These are phyloP conservation scores for Acleris sparsana DNA, from an alignment of 2,888 invertebrate genomes.

Conservation along the genomic window DNA sequence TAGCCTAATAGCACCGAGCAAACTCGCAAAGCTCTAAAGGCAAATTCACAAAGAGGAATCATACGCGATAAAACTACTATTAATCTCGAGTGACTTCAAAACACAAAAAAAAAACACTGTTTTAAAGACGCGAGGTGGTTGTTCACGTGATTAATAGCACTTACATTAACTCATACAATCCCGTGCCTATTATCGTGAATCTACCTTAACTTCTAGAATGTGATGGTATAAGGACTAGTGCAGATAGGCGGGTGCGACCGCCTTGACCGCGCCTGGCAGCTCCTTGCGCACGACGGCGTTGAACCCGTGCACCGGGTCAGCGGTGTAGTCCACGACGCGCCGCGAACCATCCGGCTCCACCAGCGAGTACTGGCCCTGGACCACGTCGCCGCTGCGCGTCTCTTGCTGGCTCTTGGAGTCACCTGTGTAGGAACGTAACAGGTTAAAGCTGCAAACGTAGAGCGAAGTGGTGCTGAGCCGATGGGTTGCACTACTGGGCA, in stretches of 20 bases:
- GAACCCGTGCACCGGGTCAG: constrained; percentile 86
- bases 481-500: too few relatives aligned
- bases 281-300: constrained; percentile 87
- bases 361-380: constrained; percentile 86
- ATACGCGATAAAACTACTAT: too few relatives aligned
- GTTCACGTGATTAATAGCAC: too few relatives aligned
- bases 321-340: constrained; percentile 85
- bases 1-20: too few relatives aligned
- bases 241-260: constrained; percentile 59
- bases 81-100: too few relatives aligned
- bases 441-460: too few relatives aligned
- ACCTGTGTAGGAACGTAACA: constrained; percentile 49
- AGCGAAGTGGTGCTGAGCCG: too few relatives aligned
- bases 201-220: background rate
- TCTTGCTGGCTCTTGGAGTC: constrained; percentile 80
- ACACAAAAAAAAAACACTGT: too few relatives aligned
- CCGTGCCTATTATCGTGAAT: background rate
- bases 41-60: too few relatives aligned
- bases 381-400: constrained; percentile 84
- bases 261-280: constrained; percentile 77
- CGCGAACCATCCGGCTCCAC: constrained; percentile 86
- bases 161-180: too few relatives aligned
- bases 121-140: too few relatives aligned
- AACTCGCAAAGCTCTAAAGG: too few relatives aligned
- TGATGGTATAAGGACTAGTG: constrained; percentile 53